Evolutionary conservation across 2,888 invertebrate species (phyloP), one percentile per base, ranked within the genome.

Genomic region (Lysandra bellargus): DNA sequence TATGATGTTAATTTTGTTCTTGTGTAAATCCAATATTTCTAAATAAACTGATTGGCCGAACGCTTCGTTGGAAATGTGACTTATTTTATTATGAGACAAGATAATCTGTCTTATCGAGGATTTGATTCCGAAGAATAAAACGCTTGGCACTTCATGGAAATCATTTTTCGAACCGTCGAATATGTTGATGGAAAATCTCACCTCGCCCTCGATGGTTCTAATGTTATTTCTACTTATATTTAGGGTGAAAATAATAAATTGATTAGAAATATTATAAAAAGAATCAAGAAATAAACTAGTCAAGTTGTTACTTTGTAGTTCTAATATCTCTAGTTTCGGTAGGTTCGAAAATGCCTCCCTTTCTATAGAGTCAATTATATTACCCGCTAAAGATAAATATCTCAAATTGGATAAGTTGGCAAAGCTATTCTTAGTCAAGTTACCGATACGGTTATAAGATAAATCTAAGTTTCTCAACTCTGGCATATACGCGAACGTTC

Each of bases 321-420:
- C 98, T 80, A 98, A 92, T 85, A 97, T 96, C 83, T 96, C 96
- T 84, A 99, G 91, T 87, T 96, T 96, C 37, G 97, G 96, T 85
- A 98, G 94, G 87, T 97, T 96, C 80, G 95, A 95, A 87, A 98
- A 97, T 6, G 98, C 96, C 79, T 96, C 95, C 74, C 95, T 95
- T 81, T 96, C 96, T 84, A 99, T 96, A 83, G 96, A 95, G 82
- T 95, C 95, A 85, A 99, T 96, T 84, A 96, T 95, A 92, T 99
- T 99, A 87, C 97, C 96, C 79, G 98, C 97, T 84, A 99, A 93
- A 88, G 98, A 97, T 85, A 99, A 95, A 86, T 97, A 97, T 84
- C 96, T 96, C 84, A 99, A 95, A 88, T 96, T 96, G 60, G 97
- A 96, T 88, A 98, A 95, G 90, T 97, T 96, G 84, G 95, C 95